phyloP scores from a whole-genome alignment of 1,140 invertebrate species.

The Macrobrachium nipponense region DNA sequence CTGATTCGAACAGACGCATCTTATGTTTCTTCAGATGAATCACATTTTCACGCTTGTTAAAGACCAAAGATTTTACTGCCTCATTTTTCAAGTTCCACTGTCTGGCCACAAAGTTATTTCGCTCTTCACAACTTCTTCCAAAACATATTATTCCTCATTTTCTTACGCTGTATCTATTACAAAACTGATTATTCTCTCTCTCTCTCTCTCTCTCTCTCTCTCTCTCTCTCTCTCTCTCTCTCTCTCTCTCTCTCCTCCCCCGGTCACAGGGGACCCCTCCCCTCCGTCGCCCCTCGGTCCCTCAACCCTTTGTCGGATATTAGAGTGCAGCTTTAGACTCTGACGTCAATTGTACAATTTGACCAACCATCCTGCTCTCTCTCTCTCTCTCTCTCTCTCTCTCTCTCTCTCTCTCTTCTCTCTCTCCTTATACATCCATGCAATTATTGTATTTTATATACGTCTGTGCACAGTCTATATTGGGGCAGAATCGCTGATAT shows the following conservation, averaged over 20 bases:
- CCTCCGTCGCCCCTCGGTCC: neutral
- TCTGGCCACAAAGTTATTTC: too few species aligned
- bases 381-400: neutral
- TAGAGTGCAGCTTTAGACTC: conserved; percentile 46
- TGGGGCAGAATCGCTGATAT: too few species aligned
- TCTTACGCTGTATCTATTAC: neutral
- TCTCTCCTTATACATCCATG: neutral
- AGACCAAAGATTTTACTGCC: too few species aligned
- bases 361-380: neutral
- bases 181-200: neutral
- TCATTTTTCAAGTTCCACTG: too few species aligned
- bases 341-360: conserved; percentile 50
- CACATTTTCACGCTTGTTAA: too few species aligned
- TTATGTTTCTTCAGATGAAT: too few species aligned
- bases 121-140: neutral
- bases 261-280: neutral
- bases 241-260: neutral
- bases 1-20: too few species aligned
- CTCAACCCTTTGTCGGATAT: conserved; percentile 25
- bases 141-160: too few species aligned
- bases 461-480: too few species aligned
- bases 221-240: neutral
- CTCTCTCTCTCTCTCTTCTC: neutral
- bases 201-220: neutral
- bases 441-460: too few species aligned